Base-by-base conservation (phyloP, 1,140 invertebrate species). In the Subanguina moxae region DNA sequence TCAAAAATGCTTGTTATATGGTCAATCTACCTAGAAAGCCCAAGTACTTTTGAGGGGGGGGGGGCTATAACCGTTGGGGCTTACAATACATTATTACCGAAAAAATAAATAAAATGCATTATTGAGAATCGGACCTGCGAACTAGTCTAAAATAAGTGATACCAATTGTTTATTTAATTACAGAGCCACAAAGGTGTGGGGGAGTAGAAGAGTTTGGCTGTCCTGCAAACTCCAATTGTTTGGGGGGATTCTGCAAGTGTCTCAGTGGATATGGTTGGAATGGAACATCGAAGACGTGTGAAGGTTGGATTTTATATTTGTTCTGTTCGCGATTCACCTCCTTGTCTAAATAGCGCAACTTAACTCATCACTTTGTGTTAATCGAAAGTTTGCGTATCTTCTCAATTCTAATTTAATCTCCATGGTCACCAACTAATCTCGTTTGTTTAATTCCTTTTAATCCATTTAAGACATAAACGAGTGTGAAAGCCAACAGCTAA, bases 401-500 rank as follows among this genome's bases (percentile, higher is more conserved):
- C n/a, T n/a, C n/a, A n/a, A n/a, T n/a, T n/a, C n/a, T n/a, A n/a
- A 38, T 38, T 38, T 38, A 38, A 38, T 38, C 32, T 11, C 32
- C 32, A 38, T 11, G 3, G 11, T 11, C 11, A 11, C 32, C 11
- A 11, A 38, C 32, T 38, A 38, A 38, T 38, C 32, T 38, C 32
- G 11, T 11, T 5, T 38, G 32, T 38, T 38, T 52, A 8, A 28
- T 32, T 17, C 25, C 25, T 28, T n/a, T n/a, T n/a, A n/a, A n/a
- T n/a, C n/a, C n/a, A 57, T 72, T 76, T 57, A 32, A 76, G 76
- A 77, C 65, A 58, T 77, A 23, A 73, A 77, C 57, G 76, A 77
- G 57, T 77, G 76, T 59, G 58, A 65, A 25, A 62, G 46, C 13
- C 67, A 45, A 59, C 68, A 13, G 66, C 65, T 9, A 62, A 65